Conservation (phyloP, 2,797 vertebrate species). For the Lacerta agilis region DNA sequence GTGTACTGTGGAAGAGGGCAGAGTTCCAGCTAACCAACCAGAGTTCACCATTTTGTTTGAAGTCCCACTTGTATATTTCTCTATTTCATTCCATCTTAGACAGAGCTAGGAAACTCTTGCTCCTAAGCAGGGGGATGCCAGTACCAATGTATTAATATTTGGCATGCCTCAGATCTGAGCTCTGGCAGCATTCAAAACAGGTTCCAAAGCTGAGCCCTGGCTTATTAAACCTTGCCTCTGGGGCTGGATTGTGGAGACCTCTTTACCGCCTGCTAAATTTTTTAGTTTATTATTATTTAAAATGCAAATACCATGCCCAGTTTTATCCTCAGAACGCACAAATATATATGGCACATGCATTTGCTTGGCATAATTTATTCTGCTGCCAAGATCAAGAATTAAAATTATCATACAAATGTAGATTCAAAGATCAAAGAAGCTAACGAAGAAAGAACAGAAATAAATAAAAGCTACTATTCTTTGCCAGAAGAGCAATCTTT, state of each 20-base stretch:
- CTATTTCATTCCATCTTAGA: neutral
- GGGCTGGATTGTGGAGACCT: conserved; percentile 15
- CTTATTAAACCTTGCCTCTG: conserved; percentile 19
- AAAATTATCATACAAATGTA: neutral
- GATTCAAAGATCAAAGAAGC: neutral
- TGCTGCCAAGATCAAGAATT: conserved; percentile 1
- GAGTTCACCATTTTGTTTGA: too few species aligned
- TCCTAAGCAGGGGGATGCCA: neutral
- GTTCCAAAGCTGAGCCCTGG: neutral
- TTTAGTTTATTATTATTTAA: neutral
- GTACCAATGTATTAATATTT: neutral
- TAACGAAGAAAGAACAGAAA: conserved; percentile 6
- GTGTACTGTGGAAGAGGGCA: too few species aligned
- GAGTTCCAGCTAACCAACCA: too few species aligned
- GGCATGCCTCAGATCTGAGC: neutral
- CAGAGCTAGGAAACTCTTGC: neutral
- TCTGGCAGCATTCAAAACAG: neutral
- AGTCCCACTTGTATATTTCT: neutral
- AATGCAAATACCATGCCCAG: neutral
- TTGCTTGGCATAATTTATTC: conserved; percentile 2
- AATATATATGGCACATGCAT: neutral
- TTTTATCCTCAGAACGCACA: neutral
- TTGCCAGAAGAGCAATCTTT: neutral
- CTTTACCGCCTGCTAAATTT: conserved; percentile 5
- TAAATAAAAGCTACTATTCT: neutral